Evolutionary conservation across 2,888 invertebrate species (phyloP).

Genomic region (Meloe dianella): DNA sequence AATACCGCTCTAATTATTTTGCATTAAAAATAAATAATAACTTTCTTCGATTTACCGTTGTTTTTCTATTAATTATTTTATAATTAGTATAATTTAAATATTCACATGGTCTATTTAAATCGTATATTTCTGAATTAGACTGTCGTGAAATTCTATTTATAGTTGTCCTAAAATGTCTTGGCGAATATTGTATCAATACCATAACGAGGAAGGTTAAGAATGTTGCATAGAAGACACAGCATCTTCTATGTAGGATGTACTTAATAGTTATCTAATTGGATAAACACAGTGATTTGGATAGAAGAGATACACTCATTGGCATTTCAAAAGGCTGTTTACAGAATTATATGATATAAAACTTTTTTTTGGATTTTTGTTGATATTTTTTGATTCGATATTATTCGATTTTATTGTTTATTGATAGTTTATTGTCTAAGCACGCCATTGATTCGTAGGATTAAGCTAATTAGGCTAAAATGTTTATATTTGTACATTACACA

Average conservation of each 20-base stretch:
- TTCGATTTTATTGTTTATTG: background rate
- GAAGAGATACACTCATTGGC: background rate
- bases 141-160: background rate
- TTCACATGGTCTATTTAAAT: conserved; percentile 9
- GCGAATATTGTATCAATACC: too few species aligned
- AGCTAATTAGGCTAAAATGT: background rate
- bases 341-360: too few species aligned
- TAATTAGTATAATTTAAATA: background rate
- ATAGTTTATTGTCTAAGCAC: background rate
- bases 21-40: background rate
- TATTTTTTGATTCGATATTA: too few species aligned
- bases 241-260: background rate
- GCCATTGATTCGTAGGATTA: background rate
- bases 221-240: background rate
- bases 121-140: too few species aligned
- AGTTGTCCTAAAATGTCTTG: background rate
- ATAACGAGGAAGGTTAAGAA: too few species aligned
- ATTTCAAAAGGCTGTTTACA: too few species aligned
- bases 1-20: background rate
- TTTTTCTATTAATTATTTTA: background rate
- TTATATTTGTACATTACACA: background rate
- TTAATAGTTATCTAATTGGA: background rate
- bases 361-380: too few species aligned
- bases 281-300: background rate
- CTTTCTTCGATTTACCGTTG: background rate